Base-by-base conservation (phyloP, 2,113 vertebrate genomes). In the Zeus faber region DNA sequence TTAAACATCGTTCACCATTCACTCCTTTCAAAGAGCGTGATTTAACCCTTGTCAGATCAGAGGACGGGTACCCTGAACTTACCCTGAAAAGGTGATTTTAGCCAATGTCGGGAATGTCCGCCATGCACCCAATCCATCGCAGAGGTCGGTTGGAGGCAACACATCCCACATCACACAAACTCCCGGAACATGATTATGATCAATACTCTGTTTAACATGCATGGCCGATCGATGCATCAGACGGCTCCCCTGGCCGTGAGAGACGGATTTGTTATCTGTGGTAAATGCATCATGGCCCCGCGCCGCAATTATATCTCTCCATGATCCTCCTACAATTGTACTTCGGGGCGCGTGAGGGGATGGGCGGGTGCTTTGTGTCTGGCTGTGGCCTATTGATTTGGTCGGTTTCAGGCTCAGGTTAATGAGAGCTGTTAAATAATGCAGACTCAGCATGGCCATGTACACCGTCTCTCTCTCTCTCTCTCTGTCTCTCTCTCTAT, bases 371-470 rank as follows among this genome's bases (percentile, higher is more conserved):
- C 58, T 74, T 56, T 55, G 50, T 79, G 49, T 67, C 43, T 63
- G 55, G 68, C 51, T 11, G 37, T 39, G 5, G 31, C 31, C 20
- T 75, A 83, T 83, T 67, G 79, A 86, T 89, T 69, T 49, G 25
- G 68, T 69, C 48, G 29, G 44, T 59, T 61, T 70, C 65, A 59
- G 54, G 60, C 50, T 65, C 79, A 70, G 73, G 77, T 82, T 88
- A 86, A 89, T 78, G 72, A 82, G 70, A 72, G 55, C 50, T 76
- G 49, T 75, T 87, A 79, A 87, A 88, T 85, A 86, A 84, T 88
- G 76, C 79, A 85, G 69, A 66, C 66, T 33, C 63, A 72, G 58
- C 73, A 54, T 44, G 44, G 45, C 53, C 49, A 18, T 35, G 39
- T 58, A 55, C 41, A 49, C 29, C 58, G 10, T 21, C 40, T 29